Base-by-base conservation (phyloP, 2,113 vertebrate genomes). In the Chaetodon trifascialis region DNA sequence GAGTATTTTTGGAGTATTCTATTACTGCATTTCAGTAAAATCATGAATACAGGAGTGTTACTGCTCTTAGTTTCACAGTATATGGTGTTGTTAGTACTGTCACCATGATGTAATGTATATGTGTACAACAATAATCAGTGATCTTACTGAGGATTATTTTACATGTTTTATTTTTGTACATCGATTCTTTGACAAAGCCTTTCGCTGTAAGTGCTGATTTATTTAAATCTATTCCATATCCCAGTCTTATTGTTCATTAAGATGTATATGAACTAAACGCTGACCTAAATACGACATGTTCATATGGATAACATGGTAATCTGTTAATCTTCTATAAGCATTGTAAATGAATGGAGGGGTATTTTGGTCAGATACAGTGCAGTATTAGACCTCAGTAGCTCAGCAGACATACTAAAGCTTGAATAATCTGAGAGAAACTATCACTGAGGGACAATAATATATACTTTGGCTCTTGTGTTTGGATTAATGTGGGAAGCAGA, bases 261-360 rank as follows among this genome's bases (percentile, higher is more conserved):
- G 51, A 79, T 62, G 42, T 83, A n/a, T 62, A 42, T 80, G 25
- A 71, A 17, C n/a, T 73, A 52, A 76, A 83, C 47, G 11, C 62
- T 89, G 85, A 89, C 90, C 85, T 69, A 89, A 55, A 92, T 91
- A 73, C 72, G 54, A 84, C 67, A 73, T 60, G 10, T 76, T 65
- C 36, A 54, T 84, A 85, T 80, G 60, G 78, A 89, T 77, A 62
- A 77, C 60, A 23, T 82, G 36, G 2, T 86, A 78, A 90, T 91
- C 82, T 83, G 64, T 87, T 90, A 88, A 90, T 92, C 89, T 85
- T 40, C 56, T 40, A 54, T 60, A 40, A 78, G 77, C 76, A 54
- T 23, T 88, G 59, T 70, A 38, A 42, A 70, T 59, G 6, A 76
- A 73, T 44, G 5, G 34, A 65, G 47, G 44, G 51, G 44, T 84